Base-by-base conservation (phyloP, 2,888 invertebrate species). In the Polietes domitor region DNA sequence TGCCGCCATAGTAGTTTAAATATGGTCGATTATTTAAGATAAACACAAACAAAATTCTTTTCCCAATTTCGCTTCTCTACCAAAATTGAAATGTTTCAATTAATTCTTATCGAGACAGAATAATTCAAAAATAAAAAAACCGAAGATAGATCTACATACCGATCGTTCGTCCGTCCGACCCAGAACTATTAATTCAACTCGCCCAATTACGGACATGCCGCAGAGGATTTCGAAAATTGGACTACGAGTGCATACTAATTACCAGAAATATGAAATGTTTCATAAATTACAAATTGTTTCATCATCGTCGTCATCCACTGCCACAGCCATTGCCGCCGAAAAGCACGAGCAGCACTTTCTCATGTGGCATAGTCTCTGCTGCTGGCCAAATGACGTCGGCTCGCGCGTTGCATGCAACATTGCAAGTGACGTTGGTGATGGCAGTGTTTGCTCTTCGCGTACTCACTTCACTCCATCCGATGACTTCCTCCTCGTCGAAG, bases 271-370 rank as follows among this genome's bases (percentile, higher is more conserved):
- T 61, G 28, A 28, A 28, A 65, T 65, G 41, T 65, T 65, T 65
- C 65, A 65, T 65, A 65, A 65, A 65, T 37, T 41, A 37, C 37
- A 41, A 65, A 65, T 65, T 37, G 65, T 41, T 65, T 17, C 37
- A 19, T 65, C 37, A 65, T 37, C 65, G 19, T 65, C 41, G 19
- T 32, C 63, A 32, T 17, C 58, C 0, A 1, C 58, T 2, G 12
- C 26, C 3, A 28, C 58, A 17, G 2, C 12, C n/a, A 47, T n/a
- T n/a, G n/a, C n/a, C n/a, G n/a, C n/a, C n/a, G 47, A 47, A 47
- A 1, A 53, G 21, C 19, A 21, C 32, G 1, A 1, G 32, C 17
- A 32, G 17, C 32, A 63, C 1, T 17, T 58, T 28, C 17, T 63
- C 32, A 63, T 63, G 28, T 63, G 63, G 63, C 63, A 63, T 32